Conservation (phyloP, 37 sponge, comb jelly and placozoan species). For the Petrosia ficiformis region DNA sequence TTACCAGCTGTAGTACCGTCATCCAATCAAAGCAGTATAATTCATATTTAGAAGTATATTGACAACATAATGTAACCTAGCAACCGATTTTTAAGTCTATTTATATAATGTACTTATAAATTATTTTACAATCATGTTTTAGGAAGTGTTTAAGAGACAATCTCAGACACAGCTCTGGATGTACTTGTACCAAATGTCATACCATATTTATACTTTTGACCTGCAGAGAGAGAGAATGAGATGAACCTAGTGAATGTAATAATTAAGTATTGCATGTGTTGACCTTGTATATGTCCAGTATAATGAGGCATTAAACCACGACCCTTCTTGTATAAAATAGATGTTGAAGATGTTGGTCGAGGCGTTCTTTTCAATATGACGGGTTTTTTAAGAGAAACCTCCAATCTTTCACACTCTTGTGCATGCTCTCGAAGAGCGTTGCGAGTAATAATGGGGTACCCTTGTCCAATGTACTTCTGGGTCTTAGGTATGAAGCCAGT, state of each 20-base stretch:
- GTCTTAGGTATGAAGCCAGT: constrained; percentile 93
- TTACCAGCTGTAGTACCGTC: no score
- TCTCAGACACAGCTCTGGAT: constrained; percentile 41
- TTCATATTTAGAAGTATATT: no score
- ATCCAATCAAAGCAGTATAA: no score
- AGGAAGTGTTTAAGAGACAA: no score
- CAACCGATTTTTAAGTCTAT: no score
- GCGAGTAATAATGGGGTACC: constrained; percentile 85
- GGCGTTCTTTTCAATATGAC: constrained; percentile 26
- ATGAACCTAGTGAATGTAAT: neutral
- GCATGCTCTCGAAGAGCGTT: constrained; percentile 78
- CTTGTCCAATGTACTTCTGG: constrained; percentile 82
- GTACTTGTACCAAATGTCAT: constrained; percentile 68
- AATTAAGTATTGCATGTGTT: neutral
- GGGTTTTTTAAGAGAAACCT: constrained; percentile 40
- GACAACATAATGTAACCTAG: no score
- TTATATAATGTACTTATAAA: no score
- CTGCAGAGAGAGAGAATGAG: no score
- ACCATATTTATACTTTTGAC: constrained; percentile 73
- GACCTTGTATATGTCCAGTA: constrained; percentile 94
- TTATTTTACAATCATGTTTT: no score
- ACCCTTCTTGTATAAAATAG: constrained; percentile 61
- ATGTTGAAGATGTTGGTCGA: neutral
- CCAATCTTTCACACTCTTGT: constrained; percentile 53
- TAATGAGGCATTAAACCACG: constrained; percentile 90